Evolutionary conservation across 1,140 invertebrate species (phyloP).

Genomic region (Danaus melanippus): DNA sequence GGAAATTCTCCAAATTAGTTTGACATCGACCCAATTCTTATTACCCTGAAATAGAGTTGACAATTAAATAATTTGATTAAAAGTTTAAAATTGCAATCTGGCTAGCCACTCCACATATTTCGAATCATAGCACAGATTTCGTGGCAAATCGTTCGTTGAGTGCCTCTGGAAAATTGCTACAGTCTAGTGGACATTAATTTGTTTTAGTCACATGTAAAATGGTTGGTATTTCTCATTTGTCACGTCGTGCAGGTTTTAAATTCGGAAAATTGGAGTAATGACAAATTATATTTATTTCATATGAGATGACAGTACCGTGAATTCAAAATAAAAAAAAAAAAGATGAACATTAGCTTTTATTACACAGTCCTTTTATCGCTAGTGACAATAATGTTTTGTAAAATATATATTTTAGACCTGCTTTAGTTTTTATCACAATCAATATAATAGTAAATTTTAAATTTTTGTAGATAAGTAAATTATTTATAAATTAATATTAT

Average conservation of each 20-base stretch:
- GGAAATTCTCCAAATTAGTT: constrained; percentile 25
- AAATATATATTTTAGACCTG: too few relatives aligned
- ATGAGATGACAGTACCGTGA: too few relatives aligned
- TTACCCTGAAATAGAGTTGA: constrained; percentile 31
- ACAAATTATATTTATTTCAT: constrained; percentile 2
- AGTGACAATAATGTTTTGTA: too few relatives aligned
- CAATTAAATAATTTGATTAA: constrained; percentile 30
- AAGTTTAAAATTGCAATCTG: constrained; percentile 24
- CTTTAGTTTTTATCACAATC: too few relatives aligned
- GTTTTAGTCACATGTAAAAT: constrained; percentile 37
- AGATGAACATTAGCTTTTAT: too few relatives aligned
- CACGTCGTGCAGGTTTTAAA: constrained; percentile 17
- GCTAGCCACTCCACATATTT: constrained; percentile 25
- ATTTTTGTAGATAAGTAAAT: too few relatives aligned
- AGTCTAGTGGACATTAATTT: constrained; percentile 37
- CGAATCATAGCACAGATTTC: constrained; percentile 34
- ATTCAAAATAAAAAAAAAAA: too few relatives aligned
- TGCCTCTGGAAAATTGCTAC: constrained; percentile 33
- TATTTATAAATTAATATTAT: too few relatives aligned
- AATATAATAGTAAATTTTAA: too few relatives aligned
- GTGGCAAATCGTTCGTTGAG: constrained; percentile 32
- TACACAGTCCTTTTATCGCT: too few relatives aligned
- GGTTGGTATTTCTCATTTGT: constrained; percentile 28
- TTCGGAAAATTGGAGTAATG: constrained; percentile 20
- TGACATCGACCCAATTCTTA: constrained; percentile 24